Evolutionary conservation across 2,888 invertebrate species (phyloP).

Genomic region (Drosophila rellima): DNA sequence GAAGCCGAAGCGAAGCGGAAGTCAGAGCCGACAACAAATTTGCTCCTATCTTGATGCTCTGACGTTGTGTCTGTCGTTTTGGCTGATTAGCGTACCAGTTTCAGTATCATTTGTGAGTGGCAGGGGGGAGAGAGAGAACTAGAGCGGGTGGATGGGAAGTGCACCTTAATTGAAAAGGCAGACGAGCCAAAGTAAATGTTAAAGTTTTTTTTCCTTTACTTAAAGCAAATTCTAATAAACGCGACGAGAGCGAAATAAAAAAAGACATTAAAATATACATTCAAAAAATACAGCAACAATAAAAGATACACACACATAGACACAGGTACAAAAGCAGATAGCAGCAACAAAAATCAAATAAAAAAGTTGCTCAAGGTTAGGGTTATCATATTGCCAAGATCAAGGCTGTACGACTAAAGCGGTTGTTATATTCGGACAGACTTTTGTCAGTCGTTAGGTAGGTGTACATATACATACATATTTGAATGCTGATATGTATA

Average conservation of each 20-base stretch:
- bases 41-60: constrained; percentile 45
- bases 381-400: constrained; percentile 84
- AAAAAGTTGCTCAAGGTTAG: constrained; percentile 80
- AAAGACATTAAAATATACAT: constrained; percentile 67
- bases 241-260: constrained; percentile 54
- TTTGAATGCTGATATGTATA: constrained; percentile 1
- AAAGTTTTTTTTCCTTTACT: constrained; percentile 24
- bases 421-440: constrained; percentile 59
- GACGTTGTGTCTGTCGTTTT: constrained; percentile 23
- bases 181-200: constrained; percentile 57
- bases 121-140: background rate
- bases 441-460: constrained; percentile 63
- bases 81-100: constrained; percentile 29
- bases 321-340: constrained; percentile 8
- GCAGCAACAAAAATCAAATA: constrained; percentile 65
- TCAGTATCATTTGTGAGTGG: constrained; percentile 6
- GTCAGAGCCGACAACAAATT: constrained; percentile 36
- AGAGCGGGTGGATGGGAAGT: background rate
- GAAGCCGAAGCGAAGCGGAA: constrained; percentile 59
- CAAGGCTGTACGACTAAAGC: constrained; percentile 73
- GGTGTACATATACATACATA: constrained; percentile 2
- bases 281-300: constrained; percentile 28
- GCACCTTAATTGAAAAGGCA: constrained; percentile 69
- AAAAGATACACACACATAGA: constrained; percentile 17
- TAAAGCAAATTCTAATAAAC: constrained; percentile 61